Conservation (phyloP, 2,797 vertebrate genomes). For the Malacoctenus gilli region DNA sequence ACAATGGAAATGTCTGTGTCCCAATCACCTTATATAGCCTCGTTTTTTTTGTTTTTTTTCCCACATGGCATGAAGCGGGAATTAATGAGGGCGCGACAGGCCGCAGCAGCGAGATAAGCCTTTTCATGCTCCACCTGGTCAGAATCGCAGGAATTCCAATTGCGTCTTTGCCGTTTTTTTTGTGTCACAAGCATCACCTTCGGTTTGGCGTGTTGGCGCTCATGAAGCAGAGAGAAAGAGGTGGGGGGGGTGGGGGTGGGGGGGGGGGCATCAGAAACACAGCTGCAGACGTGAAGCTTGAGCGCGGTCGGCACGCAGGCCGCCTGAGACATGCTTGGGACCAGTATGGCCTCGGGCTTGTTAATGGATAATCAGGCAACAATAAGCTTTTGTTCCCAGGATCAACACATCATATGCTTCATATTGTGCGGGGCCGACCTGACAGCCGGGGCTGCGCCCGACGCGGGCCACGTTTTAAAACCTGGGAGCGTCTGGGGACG, state of each 20-base stretch:
- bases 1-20: conserved; percentile 72
- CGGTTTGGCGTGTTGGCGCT: background rate
- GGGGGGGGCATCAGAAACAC: conserved; percentile 8
- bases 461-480: conserved; percentile 45
- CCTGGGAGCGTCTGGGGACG: conserved; percentile 53
- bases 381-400: conserved; percentile 76
- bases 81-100: conserved; percentile 24
- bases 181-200: background rate
- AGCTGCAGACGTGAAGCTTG: conserved; percentile 50
- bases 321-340: conserved; percentile 61
- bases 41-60: too few species aligned
- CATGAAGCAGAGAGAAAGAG: background rate
- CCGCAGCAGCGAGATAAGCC: conserved; percentile 4
- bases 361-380: conserved; percentile 72
- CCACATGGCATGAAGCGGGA: conserved; percentile 48
- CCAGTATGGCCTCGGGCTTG: conserved; percentile 54
- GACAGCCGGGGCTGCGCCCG: conserved; percentile 46
- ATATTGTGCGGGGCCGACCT: conserved; percentile 41
- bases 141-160: background rate
- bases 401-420: conserved; percentile 79
- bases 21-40: conserved; percentile 77
- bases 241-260: conserved; percentile 16
- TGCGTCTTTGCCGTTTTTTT: background rate
- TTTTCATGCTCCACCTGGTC: conserved; percentile 5
- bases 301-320: conserved; percentile 33